Evolutionary conservation across 2,888 invertebrate genomes (phyloP), one percentile per base, ranked within the genome.

Genomic region (Dendrolimus pini): DNA sequence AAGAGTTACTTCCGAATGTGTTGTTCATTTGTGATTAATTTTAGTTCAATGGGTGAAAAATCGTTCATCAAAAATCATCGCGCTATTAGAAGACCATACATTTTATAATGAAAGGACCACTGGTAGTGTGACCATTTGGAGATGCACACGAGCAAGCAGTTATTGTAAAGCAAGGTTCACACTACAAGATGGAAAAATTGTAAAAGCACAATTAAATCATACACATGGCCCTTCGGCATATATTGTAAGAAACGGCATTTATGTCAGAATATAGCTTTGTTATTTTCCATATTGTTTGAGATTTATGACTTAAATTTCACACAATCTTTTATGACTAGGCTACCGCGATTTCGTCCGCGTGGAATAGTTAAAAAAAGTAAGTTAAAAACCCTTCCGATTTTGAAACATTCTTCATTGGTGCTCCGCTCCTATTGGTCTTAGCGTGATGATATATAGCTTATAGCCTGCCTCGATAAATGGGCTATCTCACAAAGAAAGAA

Each of bases 91-190:
- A 8, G 57, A 60, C 10, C 65, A 59, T 54, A 60, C 64, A 1
- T 68, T 60, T 56, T 64, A 59, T 54, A 60, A 60, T n/a, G 56
- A 55, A n/a, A 60, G 47, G 52, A 56, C 41, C 41, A 52, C 41
- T 10, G 54, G 52, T 1, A 56, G 12, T 9, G 54, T 12, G 7
- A 42, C 41, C 9, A 53, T 53, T 41, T 65, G 65, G 68, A 56
- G 65, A 2, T 67, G 67, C 53, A 64, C 65, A 9, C 56, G 59
- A 18, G 60, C 59, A 9, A 56, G 56, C 1, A 54, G 57, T 8
- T 18, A 42, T 7, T 59, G 59, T 41, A 59, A 55, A 42, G 59
- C 59, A n/a, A 54, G 57, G 12, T 59, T 59, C 41, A 57, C 53
- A 10, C n/a, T 57, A 14, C 41, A 42, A 14, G 18, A 41, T 1